Conservation (phyloP, 2,888 invertebrate species). For the Lordiphosa andalusiaca region DNA sequence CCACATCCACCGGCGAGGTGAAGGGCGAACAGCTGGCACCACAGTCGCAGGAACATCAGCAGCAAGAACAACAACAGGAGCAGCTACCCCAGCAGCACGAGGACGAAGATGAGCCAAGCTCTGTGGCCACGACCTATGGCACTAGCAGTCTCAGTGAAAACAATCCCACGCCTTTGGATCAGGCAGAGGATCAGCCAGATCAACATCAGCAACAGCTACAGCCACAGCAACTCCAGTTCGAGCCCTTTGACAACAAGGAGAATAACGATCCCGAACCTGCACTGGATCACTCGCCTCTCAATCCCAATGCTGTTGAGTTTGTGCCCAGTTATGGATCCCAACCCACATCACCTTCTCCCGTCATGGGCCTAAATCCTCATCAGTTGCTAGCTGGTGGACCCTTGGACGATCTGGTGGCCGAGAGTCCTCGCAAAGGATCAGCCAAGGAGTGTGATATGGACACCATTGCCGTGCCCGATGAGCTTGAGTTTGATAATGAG, state of each 20-base stretch:
- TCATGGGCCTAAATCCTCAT: constrained; percentile 42
- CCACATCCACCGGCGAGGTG: constrained; percentile 48
- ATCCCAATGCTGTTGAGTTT: constrained; percentile 93
- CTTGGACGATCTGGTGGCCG: constrained; percentile 82
- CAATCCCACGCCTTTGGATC: constrained; percentile 43
- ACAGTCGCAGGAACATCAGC: neutral
- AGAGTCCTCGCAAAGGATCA: constrained; percentile 86
- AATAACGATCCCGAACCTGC: constrained; percentile 42
- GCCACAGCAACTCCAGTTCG: constrained; percentile 16
- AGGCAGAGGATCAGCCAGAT: constrained; percentile 31
- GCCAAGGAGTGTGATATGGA: constrained; percentile 74
- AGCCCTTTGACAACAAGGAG: constrained; percentile 56
- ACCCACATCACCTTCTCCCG: constrained; percentile 82
- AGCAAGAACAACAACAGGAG: constrained; percentile 33
- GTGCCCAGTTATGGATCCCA: constrained; percentile 80
- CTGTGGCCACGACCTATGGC: constrained; percentile 76
- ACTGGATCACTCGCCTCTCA: constrained; percentile 86
- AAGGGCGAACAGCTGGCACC: constrained; percentile 17
- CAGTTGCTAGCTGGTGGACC: constrained; percentile 47
- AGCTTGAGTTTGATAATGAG: constrained; percentile 77
- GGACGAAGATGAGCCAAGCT: constrained; percentile 75
- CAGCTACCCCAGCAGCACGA: constrained; percentile 31
- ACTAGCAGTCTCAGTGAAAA: constrained; percentile 76
- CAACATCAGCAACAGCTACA: constrained; percentile 12
- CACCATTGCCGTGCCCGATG: constrained; percentile 74